A percentile compares a stretch with the other conserved stretches of the same genome.
These are phyloP conservation scores for Rutpela maculata DNA, from an alignment of 2,888 invertebrate genomes.

Conservation along the genomic window DNA sequence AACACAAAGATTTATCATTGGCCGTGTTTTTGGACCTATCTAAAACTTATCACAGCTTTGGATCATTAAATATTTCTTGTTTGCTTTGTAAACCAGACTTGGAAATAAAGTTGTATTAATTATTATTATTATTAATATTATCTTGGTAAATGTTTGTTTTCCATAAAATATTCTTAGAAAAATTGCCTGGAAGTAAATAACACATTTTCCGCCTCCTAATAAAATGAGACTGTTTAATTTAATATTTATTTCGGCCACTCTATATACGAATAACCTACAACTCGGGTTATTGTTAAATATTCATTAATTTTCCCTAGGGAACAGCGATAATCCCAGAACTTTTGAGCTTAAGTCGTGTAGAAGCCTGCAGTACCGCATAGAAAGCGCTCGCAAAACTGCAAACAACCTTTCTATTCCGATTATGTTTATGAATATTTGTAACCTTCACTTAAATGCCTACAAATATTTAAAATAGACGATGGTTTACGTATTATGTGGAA, in stretches of 20 bases:
- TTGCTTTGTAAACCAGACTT: too few species aligned
- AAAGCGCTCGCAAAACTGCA: background rate
- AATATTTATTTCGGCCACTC: background rate
- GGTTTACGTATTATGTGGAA: background rate
- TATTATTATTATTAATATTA: too few species aligned
- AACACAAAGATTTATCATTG: too few species aligned
- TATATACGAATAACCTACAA: conserved; percentile 19
- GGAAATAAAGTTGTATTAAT: too few species aligned
- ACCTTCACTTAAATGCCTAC: background rate
- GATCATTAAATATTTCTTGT: too few species aligned
- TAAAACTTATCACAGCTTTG: too few species aligned
- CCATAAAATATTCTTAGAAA: too few species aligned
- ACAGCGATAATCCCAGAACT: conserved; percentile 29
- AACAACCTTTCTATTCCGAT: conserved; percentile 5
- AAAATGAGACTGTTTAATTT: background rate
- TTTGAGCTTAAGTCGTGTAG: conserved; percentile 25
- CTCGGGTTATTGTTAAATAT: conserved; percentile 28
- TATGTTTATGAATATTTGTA: background rate
- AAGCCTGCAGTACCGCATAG: conserved; percentile 9
- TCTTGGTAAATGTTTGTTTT: too few species aligned
- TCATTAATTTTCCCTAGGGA: conserved; percentile 27
- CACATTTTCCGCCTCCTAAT: too few species aligned
- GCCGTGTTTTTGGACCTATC: too few species aligned
- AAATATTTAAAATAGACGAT: background rate
- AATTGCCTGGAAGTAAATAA: too few species aligned